Conservation (phyloP, 2,797 vertebrate species). For the Myotis myotis region DNA sequence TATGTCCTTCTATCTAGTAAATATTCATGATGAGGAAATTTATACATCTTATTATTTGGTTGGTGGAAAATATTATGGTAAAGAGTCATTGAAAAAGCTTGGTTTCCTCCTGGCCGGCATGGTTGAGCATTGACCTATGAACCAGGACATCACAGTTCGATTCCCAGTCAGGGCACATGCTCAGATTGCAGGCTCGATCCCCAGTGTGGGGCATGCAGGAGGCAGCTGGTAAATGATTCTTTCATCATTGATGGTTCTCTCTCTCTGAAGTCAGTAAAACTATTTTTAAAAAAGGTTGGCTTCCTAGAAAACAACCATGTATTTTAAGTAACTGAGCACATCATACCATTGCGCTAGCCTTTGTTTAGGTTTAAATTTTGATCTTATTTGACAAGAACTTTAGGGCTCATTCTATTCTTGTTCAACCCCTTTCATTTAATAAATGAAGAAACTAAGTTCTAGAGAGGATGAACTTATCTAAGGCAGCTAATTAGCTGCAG, state of each 20-base stretch:
- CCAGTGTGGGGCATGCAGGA: too few relatives aligned
- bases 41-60: conserved; percentile 39
- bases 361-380: conserved; percentile 42
- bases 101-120: background rate
- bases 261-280: too few relatives aligned
- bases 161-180: too few relatives aligned
- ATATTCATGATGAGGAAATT: background rate
- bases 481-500: conserved; percentile 62
- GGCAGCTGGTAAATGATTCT: too few relatives aligned
- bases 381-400: conserved; percentile 29
- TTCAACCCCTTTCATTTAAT: conserved; percentile 43
- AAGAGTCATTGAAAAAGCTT: conserved; percentile 36
- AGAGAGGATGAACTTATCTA: conserved; percentile 50
- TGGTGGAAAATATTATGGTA: background rate
- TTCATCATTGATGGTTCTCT: too few relatives aligned
- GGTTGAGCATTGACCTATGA: too few relatives aligned
- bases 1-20: background rate
- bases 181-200: too few relatives aligned
- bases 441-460: conserved; percentile 50
- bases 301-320: background rate
- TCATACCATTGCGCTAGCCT: background rate
- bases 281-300: background rate
- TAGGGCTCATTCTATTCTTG: conserved; percentile 41
- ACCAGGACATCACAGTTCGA: too few relatives aligned
- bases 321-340: conserved; percentile 38